These are phyloP conservation scores for Manis pentadactyla DNA, from an alignment of 2,797 vertebrate genomes.

Conservation along the genomic window DNA sequence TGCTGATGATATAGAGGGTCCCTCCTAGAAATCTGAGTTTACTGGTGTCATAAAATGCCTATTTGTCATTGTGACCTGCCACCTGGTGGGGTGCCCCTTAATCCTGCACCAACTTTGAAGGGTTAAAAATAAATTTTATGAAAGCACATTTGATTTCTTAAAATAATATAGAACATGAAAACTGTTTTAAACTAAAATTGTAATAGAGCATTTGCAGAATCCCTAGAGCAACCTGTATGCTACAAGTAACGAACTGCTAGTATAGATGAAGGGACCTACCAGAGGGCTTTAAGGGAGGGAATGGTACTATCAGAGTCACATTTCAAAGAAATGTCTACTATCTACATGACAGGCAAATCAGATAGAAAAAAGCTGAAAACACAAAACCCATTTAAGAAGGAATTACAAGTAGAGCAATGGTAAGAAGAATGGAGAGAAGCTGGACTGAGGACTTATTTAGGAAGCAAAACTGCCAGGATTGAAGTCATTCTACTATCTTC, in stretches of 20 bases:
- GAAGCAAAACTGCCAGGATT: background rate
- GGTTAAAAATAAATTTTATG: background rate
- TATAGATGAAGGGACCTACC: background rate
- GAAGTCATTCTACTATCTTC: background rate
- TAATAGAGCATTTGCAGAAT: background rate
- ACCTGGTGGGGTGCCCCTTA: background rate
- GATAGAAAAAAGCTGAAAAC: background rate
- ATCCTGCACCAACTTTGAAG: background rate
- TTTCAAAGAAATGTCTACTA: background rate
- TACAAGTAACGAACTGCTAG: background rate
- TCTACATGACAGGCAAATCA: background rate
- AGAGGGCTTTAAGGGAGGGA: background rate
- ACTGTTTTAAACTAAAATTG: background rate
- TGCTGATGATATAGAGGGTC: background rate
- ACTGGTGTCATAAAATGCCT: background rate
- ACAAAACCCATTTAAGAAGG: background rate
- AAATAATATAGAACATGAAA: background rate
- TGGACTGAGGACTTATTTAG: background rate
- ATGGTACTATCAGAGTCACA: background rate
- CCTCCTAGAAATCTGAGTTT: background rate
- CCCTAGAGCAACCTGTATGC: background rate
- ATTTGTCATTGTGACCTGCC: background rate
- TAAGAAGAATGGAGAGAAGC: background rate
- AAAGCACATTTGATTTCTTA: background rate
- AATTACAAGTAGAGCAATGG: background rate